Base-by-base conservation (phyloP, 2,888 invertebrate genomes). In the Hesperia comma region DNA sequence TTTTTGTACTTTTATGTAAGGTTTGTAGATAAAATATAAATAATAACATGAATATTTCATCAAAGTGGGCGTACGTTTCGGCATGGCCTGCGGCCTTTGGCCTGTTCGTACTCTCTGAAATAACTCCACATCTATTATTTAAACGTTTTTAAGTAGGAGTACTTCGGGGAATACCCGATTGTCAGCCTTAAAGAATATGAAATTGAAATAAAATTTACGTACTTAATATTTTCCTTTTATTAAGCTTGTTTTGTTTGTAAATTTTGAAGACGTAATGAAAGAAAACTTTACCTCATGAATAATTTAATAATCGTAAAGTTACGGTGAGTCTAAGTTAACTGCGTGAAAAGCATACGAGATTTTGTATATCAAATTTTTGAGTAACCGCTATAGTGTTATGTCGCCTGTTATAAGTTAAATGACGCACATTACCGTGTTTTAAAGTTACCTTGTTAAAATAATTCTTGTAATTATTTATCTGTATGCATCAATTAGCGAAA, bases 91-190 rank as follows among this genome's bases (percentile, higher is more conserved):
- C 10, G 19, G 49, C 49, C 4, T 5, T 12, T n/a, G 19, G 19
- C 49, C 19, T 17, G 49, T 4, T 12, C 19, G 19, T 49, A n/a
- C 17, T 37, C 51, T 14, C 51, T 21, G 57, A 63, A 49, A 63
- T 41, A 62, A 41, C 46, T 19, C 40, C 51, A 64, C 41, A 58
- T 64, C 40, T 21, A 51, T 58, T 64, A 58, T 64, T 57, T 54
- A 62, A 62, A 62, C 19, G 53, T 40, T 53, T 62, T 62, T 54
- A 54, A 62, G 41, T 41, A 41, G 49, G 49, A 15, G 40, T 21
- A 54, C 53, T 41, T 54, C 41, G 26, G 17, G 17, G 61, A 53
- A 61, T 53, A 61, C 40, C 37, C 33, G n/a, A 62, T 61, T 51
- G 53, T 41, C 61, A 32, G 26, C 40, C 26, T 62, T 41, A 41